Evolutionary conservation across 2,797 vertebrate genomes (phyloP).

Genomic region (Myotis myotis): DNA sequence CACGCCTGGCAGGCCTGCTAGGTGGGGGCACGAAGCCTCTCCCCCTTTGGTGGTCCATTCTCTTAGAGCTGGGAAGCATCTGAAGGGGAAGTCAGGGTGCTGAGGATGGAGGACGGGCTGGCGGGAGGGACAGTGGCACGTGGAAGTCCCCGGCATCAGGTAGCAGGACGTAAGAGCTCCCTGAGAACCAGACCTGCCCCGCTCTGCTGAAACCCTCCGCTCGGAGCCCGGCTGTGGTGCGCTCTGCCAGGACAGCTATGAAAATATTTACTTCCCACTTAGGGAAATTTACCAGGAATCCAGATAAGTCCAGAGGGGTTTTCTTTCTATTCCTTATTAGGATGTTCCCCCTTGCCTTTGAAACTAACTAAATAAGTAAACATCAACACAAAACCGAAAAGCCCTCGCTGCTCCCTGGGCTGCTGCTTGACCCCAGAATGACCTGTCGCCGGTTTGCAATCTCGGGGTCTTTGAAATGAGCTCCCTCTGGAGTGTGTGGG

Average conservation of each 20-base stretch:
- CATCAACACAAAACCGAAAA: slow-evolving; percentile 67
- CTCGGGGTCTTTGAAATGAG: slow-evolving; percentile 78
- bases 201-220: background rate
- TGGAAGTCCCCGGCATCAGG: background rate
- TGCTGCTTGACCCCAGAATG: slow-evolving; percentile 79
- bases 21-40: background rate
- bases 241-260: background rate
- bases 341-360: slow-evolving; percentile 54
- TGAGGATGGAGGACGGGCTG: rapidly evolving
- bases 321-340: slow-evolving; percentile 71
- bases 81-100: rapidly evolving
- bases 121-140: background rate
- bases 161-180: background rate
- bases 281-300: slow-evolving; percentile 80
- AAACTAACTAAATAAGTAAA: slow-evolving; percentile 71
- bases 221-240: background rate
- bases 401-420: slow-evolving; percentile 72
- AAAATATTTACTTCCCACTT: slow-evolving; percentile 72
- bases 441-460: slow-evolving; percentile 76
- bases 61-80: background rate
- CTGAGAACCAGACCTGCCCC: background rate
- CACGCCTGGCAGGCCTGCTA: background rate
- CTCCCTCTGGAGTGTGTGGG: slow-evolving; percentile 69
- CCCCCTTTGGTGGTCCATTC: background rate
- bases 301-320: slow-evolving; percentile 67